Conservation (phyloP, 2,113 vertebrate genomes). For the Percina caprodes region DNA sequence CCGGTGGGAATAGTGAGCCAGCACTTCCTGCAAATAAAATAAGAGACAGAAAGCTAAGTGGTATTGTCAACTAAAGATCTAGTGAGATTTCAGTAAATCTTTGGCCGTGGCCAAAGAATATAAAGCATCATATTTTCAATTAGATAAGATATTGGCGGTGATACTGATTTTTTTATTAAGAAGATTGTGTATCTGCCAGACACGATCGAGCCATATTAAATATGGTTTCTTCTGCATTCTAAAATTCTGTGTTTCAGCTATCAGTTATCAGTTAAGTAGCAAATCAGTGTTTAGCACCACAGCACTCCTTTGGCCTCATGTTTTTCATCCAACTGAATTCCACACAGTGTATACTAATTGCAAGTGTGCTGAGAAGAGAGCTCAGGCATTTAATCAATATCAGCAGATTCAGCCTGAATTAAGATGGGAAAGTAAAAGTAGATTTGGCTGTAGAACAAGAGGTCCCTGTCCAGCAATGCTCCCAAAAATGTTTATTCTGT, state of each 20-base stretch:
- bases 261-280: background rate
- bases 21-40: constrained; percentile 88
- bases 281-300: background rate
- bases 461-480: background rate
- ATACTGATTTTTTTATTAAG: background rate
- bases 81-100: background rate
- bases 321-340: background rate
- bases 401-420: background rate
- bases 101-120: background rate
- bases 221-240: background rate
- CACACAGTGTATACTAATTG: background rate
- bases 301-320: background rate
- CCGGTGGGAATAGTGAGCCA: constrained; percentile 98
- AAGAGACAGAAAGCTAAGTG: background rate
- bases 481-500: background rate
- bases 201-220: background rate
- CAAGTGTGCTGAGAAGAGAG: background rate
- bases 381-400: background rate
- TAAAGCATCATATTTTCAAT: background rate
- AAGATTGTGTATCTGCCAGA: background rate
- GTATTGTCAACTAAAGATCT: background rate
- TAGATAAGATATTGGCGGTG: background rate
- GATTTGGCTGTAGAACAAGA: background rate
- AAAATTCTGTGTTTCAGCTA: background rate
- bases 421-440: background rate